These are phyloP conservation scores for Spilosoma lubricipeda DNA, from an alignment of 2,888 invertebrate genomes.

Conservation along the genomic window DNA sequence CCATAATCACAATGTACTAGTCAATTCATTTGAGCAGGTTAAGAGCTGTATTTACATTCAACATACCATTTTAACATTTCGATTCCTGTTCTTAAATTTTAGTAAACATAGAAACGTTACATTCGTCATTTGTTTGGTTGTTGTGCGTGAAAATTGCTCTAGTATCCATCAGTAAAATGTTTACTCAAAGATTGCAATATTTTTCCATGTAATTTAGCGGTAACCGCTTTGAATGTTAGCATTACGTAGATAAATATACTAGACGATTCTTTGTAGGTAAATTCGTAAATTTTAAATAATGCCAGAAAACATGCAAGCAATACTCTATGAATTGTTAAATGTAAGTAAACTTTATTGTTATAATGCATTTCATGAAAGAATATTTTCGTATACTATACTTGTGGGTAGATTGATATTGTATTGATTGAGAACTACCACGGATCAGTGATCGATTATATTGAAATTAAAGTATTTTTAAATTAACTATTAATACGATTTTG, in stretches of 20 bases:
- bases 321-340: constrained; percentile 47
- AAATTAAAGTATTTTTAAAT: neutral
- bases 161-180: constrained; percentile 53
- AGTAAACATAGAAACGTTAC: constrained; percentile 50
- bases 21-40: constrained; percentile 57
- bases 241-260: constrained; percentile 61
- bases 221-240: constrained; percentile 79
- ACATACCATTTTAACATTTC: constrained; percentile 45
- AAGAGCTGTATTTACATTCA: constrained; percentile 57
- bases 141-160: constrained; percentile 55
- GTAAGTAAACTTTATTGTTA: constrained; percentile 42
- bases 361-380: constrained; percentile 30
- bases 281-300: constrained; percentile 59
- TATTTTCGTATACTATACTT: constrained; percentile 36
- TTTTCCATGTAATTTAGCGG: constrained; percentile 75
- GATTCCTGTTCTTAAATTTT: constrained; percentile 59
- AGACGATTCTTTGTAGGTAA: constrained; percentile 64
- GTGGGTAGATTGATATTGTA: constrained; percentile 30
- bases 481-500: neutral
- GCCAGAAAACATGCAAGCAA: constrained; percentile 54
- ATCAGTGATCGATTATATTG: constrained; percentile 15
- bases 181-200: constrained; percentile 68
- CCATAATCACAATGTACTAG: constrained; percentile 60
- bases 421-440: constrained; percentile 16
- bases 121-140: constrained; percentile 47